These are phyloP conservation scores for Myripristis murdjan DNA, from an alignment of 2,797 vertebrate species.

Conservation along the genomic window DNA sequence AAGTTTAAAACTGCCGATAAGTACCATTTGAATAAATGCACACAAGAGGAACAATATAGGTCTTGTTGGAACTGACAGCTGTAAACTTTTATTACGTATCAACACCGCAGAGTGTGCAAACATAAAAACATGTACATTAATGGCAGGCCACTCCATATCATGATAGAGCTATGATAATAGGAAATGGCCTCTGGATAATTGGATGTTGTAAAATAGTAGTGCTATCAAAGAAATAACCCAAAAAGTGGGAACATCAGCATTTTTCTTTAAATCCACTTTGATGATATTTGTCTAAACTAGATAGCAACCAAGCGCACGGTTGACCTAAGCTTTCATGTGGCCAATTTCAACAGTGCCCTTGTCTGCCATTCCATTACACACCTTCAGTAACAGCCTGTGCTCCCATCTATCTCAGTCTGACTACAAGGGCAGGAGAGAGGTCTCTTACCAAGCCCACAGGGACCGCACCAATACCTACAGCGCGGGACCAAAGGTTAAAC, in stretches of 20 bases:
- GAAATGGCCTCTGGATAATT: too few species aligned
- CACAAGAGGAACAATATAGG: background rate
- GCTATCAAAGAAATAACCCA: background rate
- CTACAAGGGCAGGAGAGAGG: slow-evolving; percentile 63
- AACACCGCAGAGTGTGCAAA: background rate
- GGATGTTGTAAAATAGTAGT: background rate
- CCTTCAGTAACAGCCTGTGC: slow-evolving; percentile 56
- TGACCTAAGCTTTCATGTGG: slow-evolving; percentile 57
- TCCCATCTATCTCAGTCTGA: slow-evolving; percentile 56
- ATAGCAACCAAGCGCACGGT: slow-evolving; percentile 37
- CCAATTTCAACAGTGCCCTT: slow-evolving; percentile 58
- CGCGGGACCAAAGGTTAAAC: slow-evolving; percentile 83
- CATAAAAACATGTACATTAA: background rate
- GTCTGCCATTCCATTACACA: slow-evolving; percentile 70
- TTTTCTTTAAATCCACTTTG: slow-evolving; percentile 20
- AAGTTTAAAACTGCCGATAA: slow-evolving; percentile 1
- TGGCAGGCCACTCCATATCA: background rate
- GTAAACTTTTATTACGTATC: background rate
- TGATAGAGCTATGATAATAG: too few species aligned
- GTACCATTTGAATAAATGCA: background rate
- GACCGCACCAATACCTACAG: slow-evolving; percentile 67
- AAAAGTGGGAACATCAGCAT: background rate
- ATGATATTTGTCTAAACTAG: slow-evolving; percentile 44
- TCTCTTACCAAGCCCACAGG: slow-evolving; percentile 60
- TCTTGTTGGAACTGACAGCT: background rate